Evolutionary conservation across 2,888 invertebrate genomes (phyloP), one percentile per base, ranked within the genome.

Genomic region (Litoditis marina): DNA sequence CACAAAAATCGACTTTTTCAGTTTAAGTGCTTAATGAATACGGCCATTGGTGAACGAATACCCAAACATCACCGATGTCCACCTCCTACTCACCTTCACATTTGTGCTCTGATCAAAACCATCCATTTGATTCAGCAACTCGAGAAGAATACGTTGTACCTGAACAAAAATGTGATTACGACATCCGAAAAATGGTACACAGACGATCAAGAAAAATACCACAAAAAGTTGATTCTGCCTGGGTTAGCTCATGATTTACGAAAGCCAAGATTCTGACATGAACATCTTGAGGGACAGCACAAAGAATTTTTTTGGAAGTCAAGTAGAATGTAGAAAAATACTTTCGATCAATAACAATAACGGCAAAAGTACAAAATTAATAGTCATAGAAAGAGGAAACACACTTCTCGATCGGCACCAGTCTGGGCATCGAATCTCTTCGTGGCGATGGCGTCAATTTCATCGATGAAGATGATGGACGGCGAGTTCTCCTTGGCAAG

Each of bases 91-190:
- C 34, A 88, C 95, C 88, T 99, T 98, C 19, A 98, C 96, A 86
- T 99, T 98, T n/a, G 96, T 95, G 1, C 94, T 95, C 85, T 98
- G 96, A 86, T 99, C 98, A 84, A 98, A 98, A 55, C 98, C 98
- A 85, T 98, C 98, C 98, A 98, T 98, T 86, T 98, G 98, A 86
- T 99, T 98, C 7, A 98, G 87, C 60, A 98, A 87, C 83, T 99
- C 98, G 25, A 98, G 86, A 31, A 98, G 86, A 84, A 98, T 99
- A 85, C 98, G 89, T 84, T 98, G 98, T 0, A 98, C 96, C 85
- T 98, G 71, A 13, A 69, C 39, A n/a, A n/a, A n/a, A n/a, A n/a
- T n/a, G n/a, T n/a, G n/a, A 27, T 36, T 19, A 31, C 19, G 22
- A 58, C 11, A 13, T 36, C 11, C 11, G 8, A 13, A 19, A 47